phyloP scores from a whole-genome alignment of 2,113 vertebrate species.

The Tamias sibiricus region DNA sequence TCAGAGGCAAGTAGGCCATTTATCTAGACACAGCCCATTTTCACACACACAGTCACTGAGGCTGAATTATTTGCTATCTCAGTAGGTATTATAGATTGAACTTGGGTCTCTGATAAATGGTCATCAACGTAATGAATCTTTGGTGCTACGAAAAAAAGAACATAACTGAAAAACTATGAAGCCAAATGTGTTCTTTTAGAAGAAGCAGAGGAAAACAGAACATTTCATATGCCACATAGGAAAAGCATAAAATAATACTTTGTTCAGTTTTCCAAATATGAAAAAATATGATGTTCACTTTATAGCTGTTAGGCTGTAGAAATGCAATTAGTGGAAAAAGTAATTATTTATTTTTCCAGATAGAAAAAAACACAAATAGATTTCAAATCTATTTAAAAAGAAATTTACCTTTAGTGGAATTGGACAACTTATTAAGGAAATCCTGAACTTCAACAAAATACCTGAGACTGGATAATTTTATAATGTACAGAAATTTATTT shows the following conservation, averaged over 20 bases:
- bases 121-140: conserved; percentile 79
- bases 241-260: not conserved
- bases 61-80: conserved; percentile 79
- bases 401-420: conserved; percentile 15
- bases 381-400: not conserved
- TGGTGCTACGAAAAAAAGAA: conserved; percentile 53
- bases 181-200: conserved; percentile 48
- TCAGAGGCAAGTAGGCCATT: conserved; percentile 61
- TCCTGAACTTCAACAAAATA: not conserved
- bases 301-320: not conserved
- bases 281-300: not conserved
- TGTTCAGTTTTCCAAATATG: not conserved
- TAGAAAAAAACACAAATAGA: not conserved
- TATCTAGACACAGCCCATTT: conserved; percentile 76
- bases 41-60: conserved; percentile 74
- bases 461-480: too few species aligned
- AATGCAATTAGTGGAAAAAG: not conserved
- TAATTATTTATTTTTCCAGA: not conserved
- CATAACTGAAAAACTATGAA: conserved; percentile 58
- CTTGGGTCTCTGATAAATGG: conserved; percentile 72
- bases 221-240: not conserved
- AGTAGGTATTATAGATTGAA: conserved; percentile 67
- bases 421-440: not conserved
- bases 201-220: not conserved
- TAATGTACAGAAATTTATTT: too few species aligned